Evolutionary conservation across 2,888 invertebrate species (phyloP).

Genomic region (Graphium colonna): DNA sequence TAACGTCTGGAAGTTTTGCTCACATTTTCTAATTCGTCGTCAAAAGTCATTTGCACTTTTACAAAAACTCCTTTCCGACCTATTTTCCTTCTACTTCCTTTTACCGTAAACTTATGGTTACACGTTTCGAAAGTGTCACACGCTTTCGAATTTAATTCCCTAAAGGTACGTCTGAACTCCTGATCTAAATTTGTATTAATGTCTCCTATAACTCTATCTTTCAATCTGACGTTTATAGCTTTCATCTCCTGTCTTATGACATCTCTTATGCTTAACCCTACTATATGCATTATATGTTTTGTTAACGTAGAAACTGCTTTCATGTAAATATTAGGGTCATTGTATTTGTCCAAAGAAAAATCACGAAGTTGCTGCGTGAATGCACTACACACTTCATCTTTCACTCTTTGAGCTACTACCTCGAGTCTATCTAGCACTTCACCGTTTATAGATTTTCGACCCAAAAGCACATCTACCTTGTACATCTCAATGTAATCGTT

Average conservation of each 20-base stretch:
- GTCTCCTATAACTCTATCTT: slow-evolving; percentile 39
- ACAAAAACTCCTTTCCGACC: slow-evolving; percentile 33
- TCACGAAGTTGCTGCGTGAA: slow-evolving; percentile 37
- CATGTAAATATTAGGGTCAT: slow-evolving; percentile 38
- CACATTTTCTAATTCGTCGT: slow-evolving; percentile 36
- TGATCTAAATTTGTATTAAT: slow-evolving; percentile 43
- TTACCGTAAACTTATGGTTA: slow-evolving; percentile 38
- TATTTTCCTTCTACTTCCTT: slow-evolving; percentile 8
- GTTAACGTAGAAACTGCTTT: slow-evolving; percentile 39
- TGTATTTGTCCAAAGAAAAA: slow-evolving; percentile 40
- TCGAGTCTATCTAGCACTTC: slow-evolving; percentile 36
- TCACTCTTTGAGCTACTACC: slow-evolving; percentile 30
- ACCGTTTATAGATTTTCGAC: slow-evolving; percentile 36
- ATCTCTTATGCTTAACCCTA: slow-evolving; percentile 27
- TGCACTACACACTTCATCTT: slow-evolving; percentile 33
- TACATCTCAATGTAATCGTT: slow-evolving; percentile 59
- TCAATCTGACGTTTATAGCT: slow-evolving; percentile 30
- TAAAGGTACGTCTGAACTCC: slow-evolving; percentile 47
- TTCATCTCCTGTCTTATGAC: slow-evolving; percentile 30
- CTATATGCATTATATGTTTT: slow-evolving; percentile 28
- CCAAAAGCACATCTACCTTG: slow-evolving; percentile 41
- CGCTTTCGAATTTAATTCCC: slow-evolving; percentile 34
- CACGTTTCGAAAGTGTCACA: slow-evolving; percentile 50
- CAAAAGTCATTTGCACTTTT: slow-evolving; percentile 36
- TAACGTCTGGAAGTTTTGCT: slow-evolving; percentile 11